Evolutionary conservation across 2,113 vertebrate genomes (phyloP).

Genomic region (Tragelaphus strepsiceros): DNA sequence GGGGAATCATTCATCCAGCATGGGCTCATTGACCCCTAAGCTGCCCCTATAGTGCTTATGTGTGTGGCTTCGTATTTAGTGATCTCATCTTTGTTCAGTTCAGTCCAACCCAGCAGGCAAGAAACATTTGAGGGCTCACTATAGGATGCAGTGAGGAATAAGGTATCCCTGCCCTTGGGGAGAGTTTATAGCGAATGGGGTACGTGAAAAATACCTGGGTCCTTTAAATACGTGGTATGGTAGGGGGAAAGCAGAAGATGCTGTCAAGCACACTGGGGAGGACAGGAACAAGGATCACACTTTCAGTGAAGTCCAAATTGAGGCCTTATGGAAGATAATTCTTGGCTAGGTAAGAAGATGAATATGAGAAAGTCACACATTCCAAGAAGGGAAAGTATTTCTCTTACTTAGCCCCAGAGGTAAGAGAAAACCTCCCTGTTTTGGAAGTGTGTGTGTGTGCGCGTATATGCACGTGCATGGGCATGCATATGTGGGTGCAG

Average conservation of each 20-base stretch:
- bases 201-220: not conserved
- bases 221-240: not conserved
- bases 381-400: not conserved
- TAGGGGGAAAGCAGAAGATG: not conserved
- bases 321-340: not conserved
- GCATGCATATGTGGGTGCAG: not conserved
- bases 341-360: not conserved
- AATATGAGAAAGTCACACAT: not conserved
- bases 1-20: not conserved
- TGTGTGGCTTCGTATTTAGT: not conserved
- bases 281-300: not conserved
- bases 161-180: not conserved
- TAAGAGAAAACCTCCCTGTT: not conserved
- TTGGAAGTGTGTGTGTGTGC: not conserved
- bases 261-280: not conserved
- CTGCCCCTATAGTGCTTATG: not conserved
- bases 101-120: not conserved
- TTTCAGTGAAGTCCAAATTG: not conserved
- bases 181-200: not conserved
- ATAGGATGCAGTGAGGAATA: not conserved
- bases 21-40: not conserved
- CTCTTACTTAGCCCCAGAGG: not conserved
- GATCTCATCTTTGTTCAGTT: not conserved
- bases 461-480: fast-evolving
- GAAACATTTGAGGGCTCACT: not conserved